Base-by-base conservation (phyloP, 2,797 vertebrate species). In the Chelon auratus region DNA sequence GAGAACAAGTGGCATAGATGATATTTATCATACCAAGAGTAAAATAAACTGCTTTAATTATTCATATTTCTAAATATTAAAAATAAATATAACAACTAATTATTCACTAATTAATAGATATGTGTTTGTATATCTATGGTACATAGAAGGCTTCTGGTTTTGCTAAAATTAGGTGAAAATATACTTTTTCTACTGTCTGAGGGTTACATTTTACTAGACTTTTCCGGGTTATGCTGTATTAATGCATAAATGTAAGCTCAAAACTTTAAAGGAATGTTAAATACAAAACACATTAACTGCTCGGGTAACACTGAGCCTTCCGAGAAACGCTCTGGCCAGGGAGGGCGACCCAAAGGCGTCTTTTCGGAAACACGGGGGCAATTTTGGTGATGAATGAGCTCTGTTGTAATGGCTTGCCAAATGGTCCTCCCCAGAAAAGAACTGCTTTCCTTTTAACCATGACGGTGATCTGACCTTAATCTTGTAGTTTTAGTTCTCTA, bases 401-500 rank as follows among this genome's bases (percentile, higher is more conserved):
- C 42, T 17, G 43, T 17, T 55, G 48, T 57, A 47, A 51, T 66
- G 65, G 62, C 45, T 77, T 63, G 33, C 13, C 33, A 54, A 51
- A 63, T 8, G 24, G 61, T 40, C 60, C 59, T 73, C 39, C 56
- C 10, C 24, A 48, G 11, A 71, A 72, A 77, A 39, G 40, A 53
- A 68, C 54, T 66, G 58, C 33, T 60, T 80, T 87, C 72, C 52
- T 68, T 7, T 72, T 79, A 53, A 77, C 69, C 78, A 77, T 85
- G 75, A 84, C 78, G 79, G 75, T 72, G 83, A 90, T 77, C 53
- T 58, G 72, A 81, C 70, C 64, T 68, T 18, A 73, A 74, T 72
- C 37, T 81, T 67, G 58, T 69, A 59, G 55, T 61, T 69, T 69
- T 79, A 77, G 62, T 54, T 68, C 39, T 76, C 84, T 81, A 82